phyloP scores from a whole-genome alignment of 2,797 vertebrate genomes.

The Poeciliopsis paucimaculata region DNA sequence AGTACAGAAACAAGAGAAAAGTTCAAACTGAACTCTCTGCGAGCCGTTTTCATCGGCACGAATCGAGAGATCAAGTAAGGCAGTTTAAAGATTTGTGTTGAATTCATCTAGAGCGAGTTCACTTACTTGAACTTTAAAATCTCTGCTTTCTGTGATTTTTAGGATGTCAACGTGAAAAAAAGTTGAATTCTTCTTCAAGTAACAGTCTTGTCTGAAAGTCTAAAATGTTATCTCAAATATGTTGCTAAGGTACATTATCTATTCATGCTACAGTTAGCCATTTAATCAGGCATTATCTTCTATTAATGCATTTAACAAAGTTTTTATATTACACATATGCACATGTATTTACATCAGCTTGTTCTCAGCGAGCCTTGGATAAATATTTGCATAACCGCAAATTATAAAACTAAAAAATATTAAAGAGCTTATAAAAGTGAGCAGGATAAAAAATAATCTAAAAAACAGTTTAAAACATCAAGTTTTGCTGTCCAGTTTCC shows the following conservation, averaged over 20 bases:
- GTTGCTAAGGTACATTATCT: background rate
- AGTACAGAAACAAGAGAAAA: background rate
- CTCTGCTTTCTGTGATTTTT: conserved; percentile 2
- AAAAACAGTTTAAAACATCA: background rate
- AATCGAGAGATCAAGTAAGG: conserved; percentile 21
- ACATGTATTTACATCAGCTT: background rate
- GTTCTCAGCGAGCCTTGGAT: background rate
- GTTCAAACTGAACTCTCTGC: fast-evolving
- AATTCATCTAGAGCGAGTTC: background rate
- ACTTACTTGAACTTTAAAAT: background rate
- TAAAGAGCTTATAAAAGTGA: background rate
- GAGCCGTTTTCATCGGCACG: background rate
- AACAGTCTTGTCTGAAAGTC: background rate
- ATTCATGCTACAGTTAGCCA: background rate
- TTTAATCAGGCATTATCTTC: background rate
- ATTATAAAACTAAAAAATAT: background rate
- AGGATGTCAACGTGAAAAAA: background rate
- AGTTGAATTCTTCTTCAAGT: background rate
- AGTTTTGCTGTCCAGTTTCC: background rate
- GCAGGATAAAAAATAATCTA: background rate
- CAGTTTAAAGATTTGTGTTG: background rate
- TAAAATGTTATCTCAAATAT: background rate
- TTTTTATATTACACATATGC: background rate
- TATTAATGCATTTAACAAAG: background rate
- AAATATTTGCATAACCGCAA: background rate